Evolutionary conservation across 2,797 vertebrate genomes (phyloP), one percentile per base, ranked within the genome.

Genomic region (Kryptolebias ocellatus): DNA sequence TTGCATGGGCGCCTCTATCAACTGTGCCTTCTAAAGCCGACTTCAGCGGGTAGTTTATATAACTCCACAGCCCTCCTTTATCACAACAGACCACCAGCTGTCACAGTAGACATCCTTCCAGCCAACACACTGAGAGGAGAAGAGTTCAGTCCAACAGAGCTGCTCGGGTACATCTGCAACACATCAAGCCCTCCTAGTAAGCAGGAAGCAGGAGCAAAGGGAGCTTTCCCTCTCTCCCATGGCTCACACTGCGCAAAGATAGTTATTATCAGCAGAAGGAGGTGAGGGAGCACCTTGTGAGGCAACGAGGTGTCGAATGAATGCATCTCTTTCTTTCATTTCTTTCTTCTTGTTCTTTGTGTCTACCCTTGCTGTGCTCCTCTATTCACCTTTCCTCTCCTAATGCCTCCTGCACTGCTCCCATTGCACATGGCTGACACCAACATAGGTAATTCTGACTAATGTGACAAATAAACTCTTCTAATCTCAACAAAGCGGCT

Each of bases 381-480:
- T 67, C 49, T 71, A 24, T 70, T 67, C 69, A 70, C 77, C 80
- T 89, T 50, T 79, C 66, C 66, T 65, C 67, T 72, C 28, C 27
- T 49, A 45, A 9, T 52, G 53, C 42, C 69, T 70, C 61, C 70
- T 59, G 53, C 20, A 15, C 55, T 16, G 53, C 56, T 70, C 29
- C 67, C 29, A 7, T 52, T 78, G 55, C 74, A 60, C 49, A 53
- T 79, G 49, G 70, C 78, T 81, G 89, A 91, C 92, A 92, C 83
- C 84, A 87, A 92, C 89, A 91, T 73, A 74, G 84, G 83, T 93
- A 93, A 93, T 94, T 92, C 90, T 92, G 89, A 90, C 86, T 94
- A 93, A 94, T 92, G 86, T 94, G 93, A 93, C 92, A 93, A 92
- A 92, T 92, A 87, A 92, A 92, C 85, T 92, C 83, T 87, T 92